Evolutionary conservation across 2,888 invertebrate genomes (phyloP), one percentile per base, ranked within the genome.

Genomic region (Cylindroiulus punctatus): DNA sequence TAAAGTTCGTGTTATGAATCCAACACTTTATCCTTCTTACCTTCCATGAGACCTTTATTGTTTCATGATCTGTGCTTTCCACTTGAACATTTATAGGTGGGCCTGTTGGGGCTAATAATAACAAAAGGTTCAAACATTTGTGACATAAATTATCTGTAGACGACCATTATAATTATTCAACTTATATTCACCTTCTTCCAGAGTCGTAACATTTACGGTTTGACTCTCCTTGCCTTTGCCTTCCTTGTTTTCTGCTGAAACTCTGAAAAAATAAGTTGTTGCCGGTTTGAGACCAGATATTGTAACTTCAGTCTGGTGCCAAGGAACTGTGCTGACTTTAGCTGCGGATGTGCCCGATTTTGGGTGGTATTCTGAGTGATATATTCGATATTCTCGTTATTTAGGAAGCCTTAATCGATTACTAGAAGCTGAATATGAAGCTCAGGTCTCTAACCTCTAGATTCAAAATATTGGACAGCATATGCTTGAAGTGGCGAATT

Each of bases 401-500:
- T n/a, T n/a, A n/a, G n/a, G n/a, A n/a, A n/a, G n/a, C n/a, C n/a
- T n/a, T n/a, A n/a, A n/a, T n/a, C n/a, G n/a, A n/a, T n/a, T n/a
- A n/a, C n/a, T n/a, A n/a, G n/a, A n/a, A n/a, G n/a, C n/a, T n/a
- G n/a, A n/a, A n/a, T n/a, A n/a, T n/a, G n/a, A n/a, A n/a, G n/a
- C n/a, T n/a, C n/a, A n/a, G n/a, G n/a, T 7, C 36, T 4, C 36
- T 2, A 7, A 36, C 36, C 36, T 36, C 3, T 7, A 4, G 36
- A 36, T 36, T 36, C 36, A 36, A 36, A 36, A 36, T 36, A 36
- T 7, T 7, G 36, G 2, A 36, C 7, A 7, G 7, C 7, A 7
- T 36, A 97, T 91, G 95, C 94, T 90, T 94, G 96, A 89, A 97
- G 95, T 0, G 95, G 96, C 3, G 96, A 96, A 91, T 97, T 97